A percentile compares a stretch with the other conserved stretches of the same genome.
These are phyloP conservation scores for Schizaphis graminum DNA, from an alignment of 2,888 invertebrate genomes.

Conservation along the genomic window DNA sequence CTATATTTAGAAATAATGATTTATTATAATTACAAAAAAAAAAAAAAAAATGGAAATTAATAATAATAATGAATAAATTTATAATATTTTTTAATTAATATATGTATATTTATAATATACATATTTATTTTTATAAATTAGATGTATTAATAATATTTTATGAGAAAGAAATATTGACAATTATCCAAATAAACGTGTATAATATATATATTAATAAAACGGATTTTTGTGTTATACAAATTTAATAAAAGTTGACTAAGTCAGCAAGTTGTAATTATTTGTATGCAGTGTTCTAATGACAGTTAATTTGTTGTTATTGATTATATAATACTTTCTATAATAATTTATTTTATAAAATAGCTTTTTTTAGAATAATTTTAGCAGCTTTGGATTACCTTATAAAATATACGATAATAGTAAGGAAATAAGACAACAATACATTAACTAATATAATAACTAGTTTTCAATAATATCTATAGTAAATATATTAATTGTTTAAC, in stretches of 20 bases:
- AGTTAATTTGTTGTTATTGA: neutral
- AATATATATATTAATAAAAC: slow-evolving; percentile 1
- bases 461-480: neutral
- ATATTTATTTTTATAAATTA: too few species aligned
- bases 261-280: neutral
- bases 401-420: neutral
- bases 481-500: neutral
- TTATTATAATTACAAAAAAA: neutral
- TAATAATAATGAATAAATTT: too few species aligned
- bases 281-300: neutral
- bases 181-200: neutral
- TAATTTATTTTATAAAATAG: neutral
- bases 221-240: neutral
- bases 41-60: too few species aligned
- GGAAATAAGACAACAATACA: neutral
- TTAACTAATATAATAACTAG: neutral
- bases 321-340: too few species aligned
- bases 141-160: too few species aligned
- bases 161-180: neutral
- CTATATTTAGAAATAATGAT: neutral
- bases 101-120: too few species aligned
- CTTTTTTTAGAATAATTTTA: neutral
- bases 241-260: neutral
- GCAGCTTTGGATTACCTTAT: neutral
- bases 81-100: too few species aligned